phyloP scores from a whole-genome alignment of 2,797 vertebrate genomes.

The Typhlichthys subterraneus region DNA sequence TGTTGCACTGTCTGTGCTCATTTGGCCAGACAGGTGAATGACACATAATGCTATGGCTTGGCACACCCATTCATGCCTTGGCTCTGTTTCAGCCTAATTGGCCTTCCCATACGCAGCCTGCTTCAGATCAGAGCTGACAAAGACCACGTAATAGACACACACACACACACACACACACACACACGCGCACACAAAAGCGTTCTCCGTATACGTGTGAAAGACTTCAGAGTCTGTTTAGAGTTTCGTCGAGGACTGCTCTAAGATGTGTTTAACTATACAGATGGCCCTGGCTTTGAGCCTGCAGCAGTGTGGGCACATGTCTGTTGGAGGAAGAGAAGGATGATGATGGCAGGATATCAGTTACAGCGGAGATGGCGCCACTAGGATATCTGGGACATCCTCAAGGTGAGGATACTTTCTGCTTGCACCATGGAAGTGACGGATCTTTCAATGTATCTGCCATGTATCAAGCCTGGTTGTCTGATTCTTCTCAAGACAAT shows the following conservation, averaged over 20 bases:
- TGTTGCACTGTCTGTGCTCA: slow-evolving; percentile 81
- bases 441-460: slow-evolving; percentile 10
- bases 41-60: slow-evolving; percentile 82
- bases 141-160: slow-evolving; percentile 42
- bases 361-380: slow-evolving; percentile 38
- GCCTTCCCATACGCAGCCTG: slow-evolving; percentile 83
- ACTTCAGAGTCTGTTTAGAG: slow-evolving; percentile 55
- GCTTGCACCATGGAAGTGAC: slow-evolving; percentile 8
- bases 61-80: slow-evolving; percentile 79
- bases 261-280: slow-evolving; percentile 56
- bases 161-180: slow-evolving; percentile 27
- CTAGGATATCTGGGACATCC: slow-evolving; percentile 29
- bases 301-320: slow-evolving; percentile 23
- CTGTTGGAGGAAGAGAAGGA: slow-evolving; percentile 59
- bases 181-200: slow-evolving; percentile 27
- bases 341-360: slow-evolving; percentile 40
- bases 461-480: slow-evolving; percentile 4
- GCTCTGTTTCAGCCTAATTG: slow-evolving; percentile 83
- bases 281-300: slow-evolving; percentile 49
- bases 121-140: slow-evolving; percentile 86
- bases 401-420: slow-evolving; percentile 8
- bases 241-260: slow-evolving; percentile 60
- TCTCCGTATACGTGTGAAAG: slow-evolving; percentile 40
- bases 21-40: slow-evolving; percentile 86
- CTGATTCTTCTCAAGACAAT: not conserved